Percentiles rank a stretch among this genome's conserved stretches.
Conservation (phyloP, 2,797 vertebrate genomes). For the Hydrolagus colliei region DNA sequence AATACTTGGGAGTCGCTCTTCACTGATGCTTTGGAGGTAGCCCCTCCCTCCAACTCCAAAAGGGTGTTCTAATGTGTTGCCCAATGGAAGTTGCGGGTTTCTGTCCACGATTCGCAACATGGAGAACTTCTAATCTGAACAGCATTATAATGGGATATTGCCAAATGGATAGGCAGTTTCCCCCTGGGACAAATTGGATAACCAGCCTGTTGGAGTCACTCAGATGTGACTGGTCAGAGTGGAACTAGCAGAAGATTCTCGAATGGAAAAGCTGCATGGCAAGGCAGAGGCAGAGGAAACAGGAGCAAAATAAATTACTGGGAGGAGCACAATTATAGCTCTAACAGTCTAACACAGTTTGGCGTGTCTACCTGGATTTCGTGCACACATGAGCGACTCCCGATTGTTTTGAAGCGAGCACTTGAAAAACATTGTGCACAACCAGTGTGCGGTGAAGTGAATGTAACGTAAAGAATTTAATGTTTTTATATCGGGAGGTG, state of each 20-base stretch:
- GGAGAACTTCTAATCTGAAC: background rate
- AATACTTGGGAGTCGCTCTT: background rate
- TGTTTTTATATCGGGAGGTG: too few species aligned
- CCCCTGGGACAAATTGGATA: background rate
- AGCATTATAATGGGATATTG: background rate
- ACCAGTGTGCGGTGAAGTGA: too few species aligned
- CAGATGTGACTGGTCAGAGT: background rate
- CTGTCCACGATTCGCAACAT: background rate
- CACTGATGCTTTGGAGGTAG: background rate
- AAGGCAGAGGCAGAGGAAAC: background rate
- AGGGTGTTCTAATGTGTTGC: too few species aligned
- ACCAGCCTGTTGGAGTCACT: background rate
- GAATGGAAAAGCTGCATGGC: background rate
- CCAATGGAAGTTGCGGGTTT: too few species aligned
- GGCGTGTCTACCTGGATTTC: too few species aligned
- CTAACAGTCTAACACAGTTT: too few species aligned
- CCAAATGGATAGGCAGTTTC: background rate
- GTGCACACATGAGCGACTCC: too few species aligned
- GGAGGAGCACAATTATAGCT: background rate
- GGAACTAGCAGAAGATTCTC: background rate
- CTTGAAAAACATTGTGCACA: too few species aligned
- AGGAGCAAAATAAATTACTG: background rate
- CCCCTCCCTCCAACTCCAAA: background rate
- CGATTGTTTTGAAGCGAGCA: too few species aligned
- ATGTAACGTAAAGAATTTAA: too few species aligned